A percentile compares a stretch with the other conserved stretches of the same genome.
These are phyloP conservation scores for Tricholauxania praeusta DNA, from an alignment of 2,888 invertebrate genomes.

Conservation along the genomic window DNA sequence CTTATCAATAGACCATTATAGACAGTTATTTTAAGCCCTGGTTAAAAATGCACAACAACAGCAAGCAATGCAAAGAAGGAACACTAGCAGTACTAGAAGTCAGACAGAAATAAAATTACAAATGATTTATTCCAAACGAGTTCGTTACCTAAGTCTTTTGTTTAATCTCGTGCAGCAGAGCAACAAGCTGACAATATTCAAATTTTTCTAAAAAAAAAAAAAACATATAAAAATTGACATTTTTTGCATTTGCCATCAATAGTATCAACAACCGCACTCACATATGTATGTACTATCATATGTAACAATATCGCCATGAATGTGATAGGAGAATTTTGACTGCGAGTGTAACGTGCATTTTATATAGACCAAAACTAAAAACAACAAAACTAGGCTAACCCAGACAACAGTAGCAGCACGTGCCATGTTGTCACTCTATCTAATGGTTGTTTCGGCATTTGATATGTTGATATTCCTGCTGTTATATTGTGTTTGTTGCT, in stretches of 20 bases:
- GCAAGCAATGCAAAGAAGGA: too few species aligned
- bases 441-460: not conserved
- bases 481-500: not conserved
- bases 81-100: not conserved
- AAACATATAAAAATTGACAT: slow-evolving; percentile 5
- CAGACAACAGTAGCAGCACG: slow-evolving; percentile 14
- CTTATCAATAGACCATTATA: too few species aligned
- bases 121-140: slow-evolving; percentile 17
- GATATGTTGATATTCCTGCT: not conserved
- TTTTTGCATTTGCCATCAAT: slow-evolving; percentile 18
- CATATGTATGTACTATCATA: not conserved
- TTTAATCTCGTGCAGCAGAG: slow-evolving; percentile 7
- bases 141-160: slow-evolving; percentile 41
- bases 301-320: slow-evolving; percentile 10
- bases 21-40: not conserved
- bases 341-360: slow-evolving; percentile 4
- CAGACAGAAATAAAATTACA: not conserved
- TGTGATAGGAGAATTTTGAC: not conserved
- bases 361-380: not conserved
- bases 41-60: not conserved
- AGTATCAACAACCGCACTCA: not conserved
- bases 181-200: slow-evolving; percentile 1
- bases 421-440: slow-evolving; percentile 18
- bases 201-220: not conserved
- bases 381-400: not conserved